Conservation (phyloP, 2,113 vertebrate genomes). For the Campylorhamphus procurvoides region DNA sequence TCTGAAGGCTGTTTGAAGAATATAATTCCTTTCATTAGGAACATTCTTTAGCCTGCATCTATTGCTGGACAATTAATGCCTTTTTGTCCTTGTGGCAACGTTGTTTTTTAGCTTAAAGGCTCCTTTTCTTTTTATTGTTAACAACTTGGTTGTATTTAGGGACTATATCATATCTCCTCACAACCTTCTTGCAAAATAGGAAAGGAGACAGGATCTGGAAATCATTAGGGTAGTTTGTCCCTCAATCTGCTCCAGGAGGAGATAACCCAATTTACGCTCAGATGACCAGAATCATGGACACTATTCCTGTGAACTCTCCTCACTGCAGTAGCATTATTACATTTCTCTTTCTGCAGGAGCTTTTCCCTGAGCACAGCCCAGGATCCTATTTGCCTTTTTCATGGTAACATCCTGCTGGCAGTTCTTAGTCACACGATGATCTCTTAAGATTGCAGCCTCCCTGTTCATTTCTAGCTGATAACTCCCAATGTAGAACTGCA, state of each 20-base stretch:
- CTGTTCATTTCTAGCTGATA: neutral
- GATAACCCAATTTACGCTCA: neutral
- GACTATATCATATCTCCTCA: neutral
- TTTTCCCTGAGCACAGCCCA: neutral
- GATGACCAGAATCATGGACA: neutral
- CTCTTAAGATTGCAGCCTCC: neutral
- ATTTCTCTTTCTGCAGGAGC: neutral
- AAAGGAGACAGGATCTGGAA: neutral
- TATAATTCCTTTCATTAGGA: neutral
- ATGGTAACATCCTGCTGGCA: neutral
- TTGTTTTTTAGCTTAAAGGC: neutral
- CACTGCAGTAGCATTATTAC: neutral
- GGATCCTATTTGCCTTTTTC: neutral
- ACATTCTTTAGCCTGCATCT: neutral
- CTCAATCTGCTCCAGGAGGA: neutral
- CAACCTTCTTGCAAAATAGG: neutral
- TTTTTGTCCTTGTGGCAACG: neutral
- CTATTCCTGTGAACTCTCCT: neutral
- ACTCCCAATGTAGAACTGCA: neutral
- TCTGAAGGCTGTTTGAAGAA: neutral
- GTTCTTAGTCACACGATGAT: neutral
- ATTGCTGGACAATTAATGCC: neutral
- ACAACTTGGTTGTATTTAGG: fast-evolving
- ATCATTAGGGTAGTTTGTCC: neutral
- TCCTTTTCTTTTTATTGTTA: neutral